Conservation (phyloP, 1,140 invertebrate species). For the Mizuhopecten yessoensis region DNA sequence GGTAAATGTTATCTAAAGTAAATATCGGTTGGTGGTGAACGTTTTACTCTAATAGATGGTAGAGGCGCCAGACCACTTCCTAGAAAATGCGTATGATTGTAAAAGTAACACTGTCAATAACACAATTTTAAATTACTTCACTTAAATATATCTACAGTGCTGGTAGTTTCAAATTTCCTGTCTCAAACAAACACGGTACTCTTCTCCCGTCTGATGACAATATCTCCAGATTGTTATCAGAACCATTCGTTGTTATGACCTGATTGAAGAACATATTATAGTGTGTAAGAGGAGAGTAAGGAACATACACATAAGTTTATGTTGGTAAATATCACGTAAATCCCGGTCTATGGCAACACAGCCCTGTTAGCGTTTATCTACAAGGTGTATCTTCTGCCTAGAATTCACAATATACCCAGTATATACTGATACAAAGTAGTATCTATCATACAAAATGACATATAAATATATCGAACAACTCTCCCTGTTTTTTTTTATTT, state of each 20-base stretch:
- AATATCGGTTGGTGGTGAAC: neutral
- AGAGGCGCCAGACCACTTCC: neutral
- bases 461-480: neutral
- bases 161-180: neutral
- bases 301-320: neutral
- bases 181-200: neutral
- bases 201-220: neutral
- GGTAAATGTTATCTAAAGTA: constrained; percentile 12
- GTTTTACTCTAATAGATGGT: neutral
- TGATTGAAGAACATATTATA: neutral
- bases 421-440: no score
- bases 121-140: constrained; percentile 13
- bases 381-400: neutral
- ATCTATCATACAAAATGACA: neutral
- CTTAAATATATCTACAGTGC: neutral
- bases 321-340: neutral
- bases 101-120: neutral
- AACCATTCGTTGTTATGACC: constrained; percentile 21
- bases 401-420: no score
- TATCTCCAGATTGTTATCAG: neutral
- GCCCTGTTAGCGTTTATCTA: neutral
- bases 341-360: neutral
- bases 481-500: neutral
- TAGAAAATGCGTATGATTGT: neutral
- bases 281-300: neutral